Base-by-base conservation (phyloP, 2,113 vertebrate species). In the Campylorhamphus procurvoides region DNA sequence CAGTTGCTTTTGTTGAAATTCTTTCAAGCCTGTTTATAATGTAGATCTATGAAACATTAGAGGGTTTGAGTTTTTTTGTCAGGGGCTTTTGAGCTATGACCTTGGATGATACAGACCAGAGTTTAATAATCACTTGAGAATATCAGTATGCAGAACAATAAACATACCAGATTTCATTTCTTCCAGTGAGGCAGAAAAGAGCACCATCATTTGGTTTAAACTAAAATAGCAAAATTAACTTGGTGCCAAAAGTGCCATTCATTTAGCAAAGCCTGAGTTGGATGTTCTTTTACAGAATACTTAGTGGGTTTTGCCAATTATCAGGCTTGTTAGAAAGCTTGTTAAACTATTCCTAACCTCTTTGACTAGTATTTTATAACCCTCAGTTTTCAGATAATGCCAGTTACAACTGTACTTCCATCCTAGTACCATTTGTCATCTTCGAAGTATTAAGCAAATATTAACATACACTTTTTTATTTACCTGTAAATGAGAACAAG, bases 41-140 rank as follows among this genome's bases (percentile, higher is more conserved):
- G 50, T 55, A 84, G 63, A 78, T 67, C 50, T 77, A 22, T 77
- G 83, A 84, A 89, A 93, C 42, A 17, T 73, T 59, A 71, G 82
- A 40, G 37, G 17, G 60, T 47, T 40, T 40, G 20, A 20, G 46
- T 18, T 3, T 18, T 87, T 95, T 79, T 60, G 73, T 73, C 75
- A 31, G 22, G 77, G 49, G n/a, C 52, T 71, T 82, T 90, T 77
- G 86, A 84, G 60, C 89, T 92, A 79, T 96, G 90, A 94, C 94
- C 84, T 72, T 90, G 46, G 31, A 78, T 86, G 86, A 52, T 87
- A 62, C 44, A 87, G 79, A 82, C 75, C 91, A n/a, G 71, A 93
- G 71, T 81, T 94, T 87, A 96, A 66, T 78, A 96, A 91, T 77
- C 89, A 88, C 91, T 86, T 46, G 67, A 95, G 94, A 95, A 76